These are phyloP conservation scores for Sternarchorhynchus goeldii DNA, from an alignment of 2,797 vertebrate species.

Conservation along the genomic window DNA sequence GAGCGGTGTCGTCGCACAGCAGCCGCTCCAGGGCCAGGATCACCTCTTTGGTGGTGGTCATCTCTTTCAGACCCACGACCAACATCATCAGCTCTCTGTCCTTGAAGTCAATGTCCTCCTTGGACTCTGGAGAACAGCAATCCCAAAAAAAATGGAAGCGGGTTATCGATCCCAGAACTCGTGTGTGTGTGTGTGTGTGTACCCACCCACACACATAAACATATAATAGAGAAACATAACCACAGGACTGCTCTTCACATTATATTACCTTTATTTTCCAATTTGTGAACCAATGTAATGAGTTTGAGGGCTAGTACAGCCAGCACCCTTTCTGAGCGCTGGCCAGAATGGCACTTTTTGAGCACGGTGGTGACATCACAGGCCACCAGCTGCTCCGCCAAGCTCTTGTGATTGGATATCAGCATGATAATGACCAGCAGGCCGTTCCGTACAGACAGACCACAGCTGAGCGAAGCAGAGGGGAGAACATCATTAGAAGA, in stretches of 20 bases:
- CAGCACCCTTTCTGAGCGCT: constrained; percentile 72
- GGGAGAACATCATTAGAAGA: neutral
- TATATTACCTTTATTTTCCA: constrained; percentile 74
- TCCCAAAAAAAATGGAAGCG: neutral
- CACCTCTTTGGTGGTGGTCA: constrained; percentile 78
- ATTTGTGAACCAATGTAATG: constrained; percentile 80
- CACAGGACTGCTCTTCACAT: too few relatives aligned
- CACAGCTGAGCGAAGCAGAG: constrained; percentile 72
- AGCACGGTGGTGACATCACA: constrained; percentile 75
- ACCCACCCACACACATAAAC: too few relatives aligned
- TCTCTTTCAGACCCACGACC: constrained; percentile 76
- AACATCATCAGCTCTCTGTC: constrained; percentile 75
- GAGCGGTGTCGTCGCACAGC: constrained; percentile 71
- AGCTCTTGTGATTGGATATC: constrained; percentile 81
- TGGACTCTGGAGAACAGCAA: constrained; percentile 55
- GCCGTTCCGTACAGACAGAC: constrained; percentile 82
- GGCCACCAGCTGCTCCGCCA: constrained; percentile 85
- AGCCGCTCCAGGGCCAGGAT: constrained; percentile 86
- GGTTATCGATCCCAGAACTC: neutral
- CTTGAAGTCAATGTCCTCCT: constrained; percentile 73
- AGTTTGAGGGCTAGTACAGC: constrained; percentile 80
- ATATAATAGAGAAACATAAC: neutral
- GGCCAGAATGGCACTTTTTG: constrained; percentile 70
- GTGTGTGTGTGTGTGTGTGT: too few relatives aligned
- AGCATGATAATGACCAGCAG: constrained; percentile 86